A percentile compares a stretch with the other conserved stretches of the same genome.
These are phyloP conservation scores for Serripes groenlandicus DNA, from an alignment of 2,888 invertebrate genomes.

Conservation along the genomic window DNA sequence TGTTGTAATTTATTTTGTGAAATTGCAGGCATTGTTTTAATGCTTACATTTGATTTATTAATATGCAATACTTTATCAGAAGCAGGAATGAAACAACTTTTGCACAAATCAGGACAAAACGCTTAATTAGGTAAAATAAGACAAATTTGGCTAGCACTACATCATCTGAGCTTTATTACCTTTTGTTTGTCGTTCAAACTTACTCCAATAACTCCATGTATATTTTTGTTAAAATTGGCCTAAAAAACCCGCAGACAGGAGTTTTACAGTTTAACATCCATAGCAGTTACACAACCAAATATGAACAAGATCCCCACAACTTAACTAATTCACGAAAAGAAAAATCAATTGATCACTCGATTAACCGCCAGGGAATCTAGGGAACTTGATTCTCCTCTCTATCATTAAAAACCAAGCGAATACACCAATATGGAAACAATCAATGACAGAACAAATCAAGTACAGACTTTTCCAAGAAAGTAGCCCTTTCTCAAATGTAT, in stretches of 20 bases:
- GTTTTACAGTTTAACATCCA: neutral
- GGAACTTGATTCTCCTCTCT: slow-evolving; percentile 3
- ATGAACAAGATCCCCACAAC: neutral
- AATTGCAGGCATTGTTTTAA: no score
- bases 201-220: neutral
- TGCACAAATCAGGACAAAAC: no score
- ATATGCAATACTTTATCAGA: no score
- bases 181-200: neutral
- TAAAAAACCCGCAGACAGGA: neutral
- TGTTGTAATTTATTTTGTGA: no score
- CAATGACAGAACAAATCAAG: slow-evolving; percentile 28
- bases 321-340: neutral
- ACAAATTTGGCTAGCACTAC: no score
- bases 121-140: no score
- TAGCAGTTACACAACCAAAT: slow-evolving; percentile 11
- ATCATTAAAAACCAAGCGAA: slow-evolving; percentile 19
- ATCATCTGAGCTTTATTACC: no score
- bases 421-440: slow-evolving; percentile 23
- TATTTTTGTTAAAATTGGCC: neutral
- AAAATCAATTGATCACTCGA: slow-evolving; percentile 26
- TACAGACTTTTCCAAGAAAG: slow-evolving; percentile 12
- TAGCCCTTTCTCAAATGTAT: no score
- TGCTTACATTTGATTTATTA: no score
- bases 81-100: no score
- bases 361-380: slow-evolving; percentile 14